Evolutionary conservation across 2,888 invertebrate species (phyloP).

Genomic region (Lagria hirta): DNA sequence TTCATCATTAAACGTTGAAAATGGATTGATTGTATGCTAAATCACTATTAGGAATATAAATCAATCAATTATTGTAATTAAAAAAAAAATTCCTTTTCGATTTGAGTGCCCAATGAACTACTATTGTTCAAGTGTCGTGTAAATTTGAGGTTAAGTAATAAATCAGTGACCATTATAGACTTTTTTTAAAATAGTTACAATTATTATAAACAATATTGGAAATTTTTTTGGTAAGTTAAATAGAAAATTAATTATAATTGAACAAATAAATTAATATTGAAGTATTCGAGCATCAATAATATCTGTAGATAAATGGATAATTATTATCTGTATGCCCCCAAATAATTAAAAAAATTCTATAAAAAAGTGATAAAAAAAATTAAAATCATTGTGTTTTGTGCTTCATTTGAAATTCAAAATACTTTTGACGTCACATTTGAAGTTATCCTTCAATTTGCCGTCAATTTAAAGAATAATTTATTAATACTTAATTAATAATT

Average conservation of each 20-base stretch:
- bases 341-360: background rate
- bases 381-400: too few species aligned
- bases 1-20: too few species aligned
- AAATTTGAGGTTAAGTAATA: constrained; percentile 20
- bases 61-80: background rate
- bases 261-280: too few species aligned
- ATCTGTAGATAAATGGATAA: background rate
- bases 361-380: too few species aligned
- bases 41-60: too few species aligned
- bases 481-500: background rate
- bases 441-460: too few species aligned
- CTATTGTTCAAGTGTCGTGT: constrained; percentile 7
- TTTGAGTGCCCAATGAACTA: constrained; percentile 8
- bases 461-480: background rate
- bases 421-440: too few species aligned
- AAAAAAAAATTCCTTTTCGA: constrained; percentile 2
- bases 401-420: too few species aligned
- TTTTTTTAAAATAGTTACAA: background rate
- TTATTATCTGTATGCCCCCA: background rate
- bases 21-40: constrained; percentile 22
- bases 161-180: too few species aligned
- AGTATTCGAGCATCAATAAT: too few species aligned
- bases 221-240: constrained; percentile 16
- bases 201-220: constrained; percentile 9
- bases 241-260: background rate